These are phyloP conservation scores for Aporophyla lueneburgensis DNA, from an alignment of 2,888 invertebrate species.

Conservation along the genomic window DNA sequence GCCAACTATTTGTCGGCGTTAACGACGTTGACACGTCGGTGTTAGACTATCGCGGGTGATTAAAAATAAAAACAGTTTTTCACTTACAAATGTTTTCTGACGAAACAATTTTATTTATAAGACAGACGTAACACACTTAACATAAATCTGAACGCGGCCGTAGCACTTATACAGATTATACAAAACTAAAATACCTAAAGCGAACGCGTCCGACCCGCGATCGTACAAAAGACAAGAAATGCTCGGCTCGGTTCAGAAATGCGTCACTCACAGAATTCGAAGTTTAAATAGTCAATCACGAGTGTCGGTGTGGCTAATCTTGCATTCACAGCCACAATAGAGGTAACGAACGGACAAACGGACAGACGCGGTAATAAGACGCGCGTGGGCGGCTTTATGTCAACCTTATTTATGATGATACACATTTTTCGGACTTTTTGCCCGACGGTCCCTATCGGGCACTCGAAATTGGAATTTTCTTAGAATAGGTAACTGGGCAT, in stretches of 20 bases:
- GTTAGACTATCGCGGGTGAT: constrained; percentile 62
- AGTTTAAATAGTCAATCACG: constrained; percentile 90
- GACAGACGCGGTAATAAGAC: constrained; percentile 89
- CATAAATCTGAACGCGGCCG: constrained; percentile 64
- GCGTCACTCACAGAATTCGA: constrained; percentile 84
- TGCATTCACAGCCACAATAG: constrained; percentile 88
- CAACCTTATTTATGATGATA: constrained; percentile 89
- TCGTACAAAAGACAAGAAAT: constrained; percentile 69
- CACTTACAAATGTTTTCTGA: constrained; percentile 62
- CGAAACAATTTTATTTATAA: constrained; percentile 69
- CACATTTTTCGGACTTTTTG: constrained; percentile 81
- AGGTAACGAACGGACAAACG: constrained; percentile 90
- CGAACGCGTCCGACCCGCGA: constrained; percentile 54
- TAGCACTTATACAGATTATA: constrained; percentile 64
- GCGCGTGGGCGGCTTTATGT: constrained; percentile 89
- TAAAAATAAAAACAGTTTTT: constrained; percentile 64
- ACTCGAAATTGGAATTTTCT: constrained; percentile 62
- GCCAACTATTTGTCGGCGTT: constrained; percentile 68
- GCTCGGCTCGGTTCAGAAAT: constrained; percentile 75
- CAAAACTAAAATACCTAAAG: constrained; percentile 67
- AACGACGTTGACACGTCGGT: constrained; percentile 71
- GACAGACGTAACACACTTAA: constrained; percentile 66
- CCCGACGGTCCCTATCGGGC: constrained; percentile 71
- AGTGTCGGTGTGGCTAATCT: constrained; percentile 88
- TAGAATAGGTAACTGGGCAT: constrained; percentile 54